Evolutionary conservation across 2,113 vertebrate species (phyloP), one percentile per base, ranked within the genome.

Genomic region (Oceanites oceanicus): DNA sequence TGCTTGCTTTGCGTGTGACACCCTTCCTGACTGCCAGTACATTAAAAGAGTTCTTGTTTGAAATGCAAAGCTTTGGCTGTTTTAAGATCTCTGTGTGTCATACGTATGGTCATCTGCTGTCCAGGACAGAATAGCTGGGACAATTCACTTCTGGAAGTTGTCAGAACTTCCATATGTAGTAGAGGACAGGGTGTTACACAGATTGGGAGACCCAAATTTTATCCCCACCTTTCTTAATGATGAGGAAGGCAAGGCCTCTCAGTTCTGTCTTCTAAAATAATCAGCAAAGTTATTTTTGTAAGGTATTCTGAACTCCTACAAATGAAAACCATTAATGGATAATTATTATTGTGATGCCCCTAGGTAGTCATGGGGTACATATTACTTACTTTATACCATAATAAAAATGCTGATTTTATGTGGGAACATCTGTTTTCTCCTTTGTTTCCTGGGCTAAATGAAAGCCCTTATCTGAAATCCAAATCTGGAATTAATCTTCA

Each of bases 401-500:
- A 77, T 40, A 86, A 78, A 86, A 92, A 42, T 23, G 10, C 10
- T 87, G 34, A n/a, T 86, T 95, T 88, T 72, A 66, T 2, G 1
- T 87, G 36, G 30, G 32, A 92, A 86, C 65, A 50, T 81, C 62
- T 94, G 68, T 92, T 92, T 88, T 72, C 32, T 95, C 40, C 72
- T 91, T 93, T 92, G 52, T 87, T 95, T 91, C 36, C 72, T 7
- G 4, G 30, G 62, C 30, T 91, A 78, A 89, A 86, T 78, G 61
- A 87, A 94, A 96, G 17, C 4, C 2, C 20, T 59, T 26, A 55
- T 77, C 11, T 92, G 72, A 95, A 88, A 89, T 40, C 26, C 26
- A 72, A 80, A 96, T 61, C 70, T 92, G 89, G 76, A 93, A 91
- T 88, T 71, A 77, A 75, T 84, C 53, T 47, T 80, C 47, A 83